phyloP scores from a whole-genome alignment of 2,888 invertebrate genomes.

The Mesochorus sp. region DNA sequence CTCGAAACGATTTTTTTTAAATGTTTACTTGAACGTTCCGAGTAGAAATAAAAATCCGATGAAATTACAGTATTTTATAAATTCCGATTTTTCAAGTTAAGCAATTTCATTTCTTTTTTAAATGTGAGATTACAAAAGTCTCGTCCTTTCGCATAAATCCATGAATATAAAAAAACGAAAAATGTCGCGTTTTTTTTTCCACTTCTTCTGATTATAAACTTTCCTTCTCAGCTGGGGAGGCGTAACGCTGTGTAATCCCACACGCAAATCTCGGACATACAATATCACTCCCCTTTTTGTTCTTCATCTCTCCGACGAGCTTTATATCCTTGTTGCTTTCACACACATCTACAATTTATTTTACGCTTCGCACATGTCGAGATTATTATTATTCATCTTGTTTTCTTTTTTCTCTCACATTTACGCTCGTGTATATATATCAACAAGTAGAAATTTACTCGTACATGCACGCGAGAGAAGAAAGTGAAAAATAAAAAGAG shows the following conservation, averaged over 20 bases:
- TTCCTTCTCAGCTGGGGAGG: constrained; percentile 28
- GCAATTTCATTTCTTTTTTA: background rate
- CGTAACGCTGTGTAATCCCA: constrained; percentile 51
- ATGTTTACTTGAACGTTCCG: no score
- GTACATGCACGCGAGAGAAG: constrained; percentile 5
- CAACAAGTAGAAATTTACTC: constrained; percentile 18
- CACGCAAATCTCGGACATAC: constrained; percentile 36
- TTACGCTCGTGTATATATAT: constrained; percentile 20
- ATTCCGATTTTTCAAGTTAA: background rate
- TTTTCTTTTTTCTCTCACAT: constrained; percentile 12
- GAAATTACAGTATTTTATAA: no score
- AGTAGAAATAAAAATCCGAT: no score
- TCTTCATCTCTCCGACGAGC: background rate
- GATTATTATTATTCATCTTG: background rate
- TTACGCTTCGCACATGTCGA: constrained; percentile 13
- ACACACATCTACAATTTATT: constrained; percentile 6
- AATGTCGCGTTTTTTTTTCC: constrained; percentile 46
- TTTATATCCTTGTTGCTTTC: constrained; percentile 11
- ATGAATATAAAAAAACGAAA: background rate
- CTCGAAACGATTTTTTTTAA: background rate
- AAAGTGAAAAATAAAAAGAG: constrained; percentile 28
- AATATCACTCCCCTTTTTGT: background rate
- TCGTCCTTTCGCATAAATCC: background rate
- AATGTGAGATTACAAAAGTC: background rate
- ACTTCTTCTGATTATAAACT: constrained; percentile 54